A percentile compares a stretch with the other conserved stretches of the same genome.
Evolutionary conservation across 2,888 invertebrate species (phyloP).

Genomic region (Automeris io): DNA sequence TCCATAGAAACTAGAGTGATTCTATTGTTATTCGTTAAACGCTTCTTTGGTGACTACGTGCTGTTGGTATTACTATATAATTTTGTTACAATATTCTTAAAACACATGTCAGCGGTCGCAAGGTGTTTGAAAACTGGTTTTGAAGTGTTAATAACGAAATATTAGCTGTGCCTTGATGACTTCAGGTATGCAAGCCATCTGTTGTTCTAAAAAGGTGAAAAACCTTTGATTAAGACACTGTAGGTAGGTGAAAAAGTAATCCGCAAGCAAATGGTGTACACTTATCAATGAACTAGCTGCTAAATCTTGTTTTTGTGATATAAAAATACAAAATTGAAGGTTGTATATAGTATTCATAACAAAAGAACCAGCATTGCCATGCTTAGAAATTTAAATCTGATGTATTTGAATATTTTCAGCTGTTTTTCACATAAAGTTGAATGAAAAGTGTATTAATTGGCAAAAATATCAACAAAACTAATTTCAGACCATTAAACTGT

Average conservation of each 20-base stretch:
- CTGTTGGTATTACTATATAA: conserved; percentile 1
- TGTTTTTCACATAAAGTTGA: too few relatives aligned
- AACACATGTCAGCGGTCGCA: conserved; percentile 9
- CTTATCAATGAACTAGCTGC: too few relatives aligned
- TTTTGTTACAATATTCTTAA: conserved; percentile 1
- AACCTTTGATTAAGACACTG: not conserved
- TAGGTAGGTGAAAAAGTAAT: not conserved
- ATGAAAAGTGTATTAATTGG: too few relatives aligned
- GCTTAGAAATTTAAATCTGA: too few relatives aligned
- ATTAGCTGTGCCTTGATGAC: conserved; percentile 3
- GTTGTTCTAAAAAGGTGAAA: conserved; percentile 9
- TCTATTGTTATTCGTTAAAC: conserved; percentile 27
- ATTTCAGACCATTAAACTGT: too few relatives aligned
- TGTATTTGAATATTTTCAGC: too few relatives aligned
- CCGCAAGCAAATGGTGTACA: not conserved
- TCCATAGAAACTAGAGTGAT: conserved; percentile 10
- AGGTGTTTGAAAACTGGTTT: conserved; percentile 29
- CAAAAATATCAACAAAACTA: too few relatives aligned
- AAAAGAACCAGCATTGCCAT: too few relatives aligned
- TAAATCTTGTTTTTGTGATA: too few relatives aligned
- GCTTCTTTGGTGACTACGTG: conserved; percentile 4
- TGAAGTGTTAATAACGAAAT: conserved; percentile 11
- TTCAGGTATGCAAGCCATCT: conserved; percentile 7
- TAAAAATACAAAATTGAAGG: too few relatives aligned
- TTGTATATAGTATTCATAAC: too few relatives aligned